These are phyloP conservation scores for Condylostylus longicornis DNA, from an alignment of 1,140 invertebrate genomes.

Conservation along the genomic window DNA sequence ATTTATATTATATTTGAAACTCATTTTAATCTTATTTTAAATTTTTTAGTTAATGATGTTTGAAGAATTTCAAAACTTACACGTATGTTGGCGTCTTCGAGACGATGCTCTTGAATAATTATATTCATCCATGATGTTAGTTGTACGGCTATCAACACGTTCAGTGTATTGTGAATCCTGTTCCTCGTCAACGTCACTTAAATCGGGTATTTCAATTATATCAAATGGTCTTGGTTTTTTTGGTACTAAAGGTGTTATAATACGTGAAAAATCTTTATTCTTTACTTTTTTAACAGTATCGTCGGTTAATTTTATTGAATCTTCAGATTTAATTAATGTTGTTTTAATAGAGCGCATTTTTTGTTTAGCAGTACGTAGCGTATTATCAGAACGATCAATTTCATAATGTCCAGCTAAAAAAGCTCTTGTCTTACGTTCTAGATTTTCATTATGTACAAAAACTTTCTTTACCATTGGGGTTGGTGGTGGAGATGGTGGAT, in stretches of 20 bases:
- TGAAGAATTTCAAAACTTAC: too few species aligned
- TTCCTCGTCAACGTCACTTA: conserved; percentile 14
- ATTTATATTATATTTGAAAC: too few species aligned
- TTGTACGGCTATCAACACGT: conserved; percentile 24
- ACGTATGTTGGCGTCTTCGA: too few species aligned
- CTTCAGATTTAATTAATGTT: conserved; percentile 26
- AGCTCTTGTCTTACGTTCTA: conserved; percentile 28
- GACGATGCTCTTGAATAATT: conserved; percentile 22
- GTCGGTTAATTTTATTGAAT: conserved; percentile 29
- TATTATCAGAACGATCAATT: conserved; percentile 20
- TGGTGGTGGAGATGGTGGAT: conserved; percentile 25
- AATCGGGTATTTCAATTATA: conserved; percentile 25
- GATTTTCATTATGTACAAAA: conserved; percentile 25
- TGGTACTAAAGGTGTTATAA: conserved; percentile 26
- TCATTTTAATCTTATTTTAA: too few species aligned
- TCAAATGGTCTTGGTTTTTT: conserved; percentile 28
- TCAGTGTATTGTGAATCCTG: conserved; percentile 19
- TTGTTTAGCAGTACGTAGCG: conserved; percentile 27
- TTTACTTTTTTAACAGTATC: conserved; percentile 31
- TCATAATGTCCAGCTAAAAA: conserved; percentile 30
- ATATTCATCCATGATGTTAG: conserved; percentile 28
- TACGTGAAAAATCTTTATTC: conserved; percentile 28
- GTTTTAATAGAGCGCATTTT: conserved; percentile 30
- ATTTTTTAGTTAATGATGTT: too few species aligned
- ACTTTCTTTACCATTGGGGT: conserved; percentile 24